These are phyloP conservation scores for Mystacides longicornis DNA, from an alignment of 2,888 invertebrate genomes.

Conservation along the genomic window DNA sequence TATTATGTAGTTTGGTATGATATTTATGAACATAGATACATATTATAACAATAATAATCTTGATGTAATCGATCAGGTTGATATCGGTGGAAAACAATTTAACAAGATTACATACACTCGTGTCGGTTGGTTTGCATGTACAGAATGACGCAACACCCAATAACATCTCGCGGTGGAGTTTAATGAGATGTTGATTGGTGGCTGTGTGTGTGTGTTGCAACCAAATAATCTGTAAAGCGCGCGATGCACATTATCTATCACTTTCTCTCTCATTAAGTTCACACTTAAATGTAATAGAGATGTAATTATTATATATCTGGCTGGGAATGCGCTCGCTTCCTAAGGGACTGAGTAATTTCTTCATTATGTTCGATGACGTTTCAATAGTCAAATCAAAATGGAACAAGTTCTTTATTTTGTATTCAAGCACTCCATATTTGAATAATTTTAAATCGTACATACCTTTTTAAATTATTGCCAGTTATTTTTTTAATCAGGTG, in stretches of 20 bases:
- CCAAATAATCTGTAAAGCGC: not conserved
- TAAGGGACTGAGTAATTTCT: not conserved
- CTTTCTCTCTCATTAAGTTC: conserved; percentile 13
- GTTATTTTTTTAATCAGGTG: no score
- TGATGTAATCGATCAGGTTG: no score
- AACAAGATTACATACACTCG: no score
- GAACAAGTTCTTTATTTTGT: not conserved
- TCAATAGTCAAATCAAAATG: not conserved
- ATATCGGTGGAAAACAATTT: no score
- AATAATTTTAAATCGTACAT: not conserved
- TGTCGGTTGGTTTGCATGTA: no score
- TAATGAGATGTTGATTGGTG: no score
- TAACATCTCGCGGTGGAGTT: no score
- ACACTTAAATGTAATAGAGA: conserved; percentile 4
- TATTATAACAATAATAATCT: no score
- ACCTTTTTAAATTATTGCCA: no score
- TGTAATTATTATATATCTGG: conserved; percentile 9
- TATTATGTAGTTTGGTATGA: no score
- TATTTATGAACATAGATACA: no score
- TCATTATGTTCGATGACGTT: not conserved
- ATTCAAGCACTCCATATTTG: not conserved
- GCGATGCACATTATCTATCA: conserved; percentile 13
- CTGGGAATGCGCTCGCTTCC: not conserved
- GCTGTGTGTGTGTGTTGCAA: conserved; percentile 1
- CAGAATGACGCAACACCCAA: no score